Evolutionary conservation across 2,113 vertebrate species (phyloP), one percentile per base, ranked within the genome.

Genomic region (Sander vitreus): DNA sequence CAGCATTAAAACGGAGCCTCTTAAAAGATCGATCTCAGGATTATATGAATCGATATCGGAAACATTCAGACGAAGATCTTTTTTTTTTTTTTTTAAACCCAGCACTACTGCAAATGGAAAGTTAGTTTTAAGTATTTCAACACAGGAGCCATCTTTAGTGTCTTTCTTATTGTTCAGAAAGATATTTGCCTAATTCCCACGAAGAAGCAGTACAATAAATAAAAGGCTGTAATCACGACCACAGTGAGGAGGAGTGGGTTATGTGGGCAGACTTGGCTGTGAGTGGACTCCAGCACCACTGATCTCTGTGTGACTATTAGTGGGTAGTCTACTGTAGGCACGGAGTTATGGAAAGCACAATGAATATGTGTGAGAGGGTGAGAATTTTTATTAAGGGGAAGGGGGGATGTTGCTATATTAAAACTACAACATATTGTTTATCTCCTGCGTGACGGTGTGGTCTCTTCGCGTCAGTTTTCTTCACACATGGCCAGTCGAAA

Each of bases 181-280:
- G 75, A 91, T 87, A 88, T 89, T 92, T 91, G 86, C 80, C 85
- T 85, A 89, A 92, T 93, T 93, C 92, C 92, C 89, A 92, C 83
- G 83, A 83, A 93, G 87, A 91, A 86, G 88, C 79, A 80, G 83
- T 76, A 78, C 58, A 81, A 86, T 79, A 83, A 83, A 80, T 33
- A 83, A 90, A 87, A 91, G 85, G 89, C 90, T 90, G 83, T 89
- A 92, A 94, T 95, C 93, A 92, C 91, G 93, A 94, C 85, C 88
- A 90, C 83, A 93, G 93, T 91, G 93, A 93, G 90, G 91, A 92
- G 93, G 93, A 93, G 93, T 94, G 91, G 91, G 94, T 93, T 89
- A 89, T 93, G 94, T 93, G 93, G 94, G 94, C 89, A 93, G 91
- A 91, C 80, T 92, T 93, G 92, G 93, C 94, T 90, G 90, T 81